Evolutionary conservation across 2,113 vertebrate species (phyloP).

Genomic region (Leucosticte australis): DNA sequence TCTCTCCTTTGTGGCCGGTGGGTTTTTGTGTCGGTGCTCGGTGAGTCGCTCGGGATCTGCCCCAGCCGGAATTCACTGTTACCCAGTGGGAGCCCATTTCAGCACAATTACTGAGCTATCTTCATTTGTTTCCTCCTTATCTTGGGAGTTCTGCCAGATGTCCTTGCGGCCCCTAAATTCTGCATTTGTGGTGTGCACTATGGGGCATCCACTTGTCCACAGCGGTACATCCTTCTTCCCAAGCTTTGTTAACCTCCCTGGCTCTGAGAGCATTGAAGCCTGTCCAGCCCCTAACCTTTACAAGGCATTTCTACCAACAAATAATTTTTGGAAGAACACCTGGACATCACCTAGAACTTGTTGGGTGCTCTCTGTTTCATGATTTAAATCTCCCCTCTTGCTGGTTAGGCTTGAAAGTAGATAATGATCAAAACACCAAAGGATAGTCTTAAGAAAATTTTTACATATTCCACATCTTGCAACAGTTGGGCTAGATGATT

Average conservation of each 20-base stretch:
- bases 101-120: background rate
- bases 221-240: background rate
- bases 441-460: background rate
- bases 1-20: too few species aligned
- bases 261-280: accelerated
- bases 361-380: background rate
- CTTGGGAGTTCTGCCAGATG: background rate
- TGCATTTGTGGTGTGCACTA: accelerated
- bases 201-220: background rate
- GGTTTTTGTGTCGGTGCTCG: background rate
- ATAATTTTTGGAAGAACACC: background rate
- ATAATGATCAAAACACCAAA: background rate
- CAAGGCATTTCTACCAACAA: background rate
- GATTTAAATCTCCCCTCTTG: background rate
- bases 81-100: background rate
- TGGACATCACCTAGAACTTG: background rate
- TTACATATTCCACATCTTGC: background rate
- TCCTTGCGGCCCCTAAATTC: background rate
- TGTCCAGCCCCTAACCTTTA: background rate
- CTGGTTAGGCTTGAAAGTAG: background rate
- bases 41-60: too few species aligned
- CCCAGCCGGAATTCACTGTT: background rate
- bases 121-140: background rate
- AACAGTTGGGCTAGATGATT: background rate
- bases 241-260: too few species aligned